Conservation (phyloP, 2,797 vertebrate genomes). For the Eidolon dupreanum region DNA sequence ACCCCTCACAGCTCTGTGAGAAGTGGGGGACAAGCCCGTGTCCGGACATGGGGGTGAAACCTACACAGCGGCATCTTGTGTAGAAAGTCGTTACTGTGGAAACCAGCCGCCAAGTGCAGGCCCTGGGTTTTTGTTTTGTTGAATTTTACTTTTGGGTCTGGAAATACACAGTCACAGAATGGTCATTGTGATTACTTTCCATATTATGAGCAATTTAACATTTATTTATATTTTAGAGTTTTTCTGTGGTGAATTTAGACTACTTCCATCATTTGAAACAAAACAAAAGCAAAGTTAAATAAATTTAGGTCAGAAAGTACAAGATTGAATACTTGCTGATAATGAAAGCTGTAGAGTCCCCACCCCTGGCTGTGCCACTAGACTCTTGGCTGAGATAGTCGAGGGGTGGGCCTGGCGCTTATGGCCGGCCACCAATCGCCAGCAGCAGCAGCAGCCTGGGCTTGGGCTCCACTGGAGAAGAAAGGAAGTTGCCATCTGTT, state of each 20-base stretch:
- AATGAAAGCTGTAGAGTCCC: not conserved
- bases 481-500: slow-evolving; percentile 40
- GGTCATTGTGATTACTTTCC: not conserved
- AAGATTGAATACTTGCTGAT: not conserved
- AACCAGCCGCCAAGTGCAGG: not conserved
- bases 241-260: not conserved
- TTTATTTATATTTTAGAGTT: not conserved
- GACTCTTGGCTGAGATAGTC: not conserved
- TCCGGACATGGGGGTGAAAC: not conserved
- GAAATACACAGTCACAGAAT: not conserved
- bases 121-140: not conserved
- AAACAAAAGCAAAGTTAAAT: not conserved
- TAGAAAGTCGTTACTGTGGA: not conserved
- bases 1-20: not conserved
- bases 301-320: not conserved
- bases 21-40: not conserved
- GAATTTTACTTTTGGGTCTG: not conserved
- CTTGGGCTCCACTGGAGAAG: not conserved
- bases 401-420: not conserved
- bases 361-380: not conserved
- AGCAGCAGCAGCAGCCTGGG: not conserved
- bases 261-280: not conserved
- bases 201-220: not conserved
- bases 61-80: not conserved
- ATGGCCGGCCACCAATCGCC: no score